Evolutionary conservation across 2,113 vertebrate genomes (phyloP), one percentile per base, ranked within the genome.

Genomic region (Meriones unguiculatus): DNA sequence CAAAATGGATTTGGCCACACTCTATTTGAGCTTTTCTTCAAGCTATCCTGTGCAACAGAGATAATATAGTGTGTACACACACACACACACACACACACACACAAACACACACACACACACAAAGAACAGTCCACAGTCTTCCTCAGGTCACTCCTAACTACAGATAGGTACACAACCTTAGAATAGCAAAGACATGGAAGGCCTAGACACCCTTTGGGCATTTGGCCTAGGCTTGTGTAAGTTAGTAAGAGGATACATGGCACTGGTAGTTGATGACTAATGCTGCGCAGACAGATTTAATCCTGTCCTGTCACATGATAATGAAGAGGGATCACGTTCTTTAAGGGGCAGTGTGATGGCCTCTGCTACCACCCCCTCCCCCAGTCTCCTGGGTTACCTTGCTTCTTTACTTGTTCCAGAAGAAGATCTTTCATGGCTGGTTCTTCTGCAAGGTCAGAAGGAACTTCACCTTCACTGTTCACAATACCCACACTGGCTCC

Each of bases 391-490:
- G 8, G 28, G 7, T 97, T 94, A 99, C 99, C 99, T 98, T 99
- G 99, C 95, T 98, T 99, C 87, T 98, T 98, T 4, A 99, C 99
- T 98, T 99, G 99, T 24, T 99, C 98, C 98, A 99, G 98, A 25
- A 99, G 98, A 72, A 99, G 98, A 50, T 99, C 98, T 97, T 99
- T 99, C 72, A 99, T 99, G 96, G 98, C 98, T n/a, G 99, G 99
- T 81, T 99, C 99, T 97, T 99, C 99, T 0, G 99, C 99, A 20
- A 99, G 99, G 97, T 99, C 99, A 41, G 99, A 98, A 0, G 99
- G 99, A 81, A 99, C 99, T 57, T 99, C 99, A 0, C 99, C 99
- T 59, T 99, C 99, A 14, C 99, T 99, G 98, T 99, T 99, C 91
- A 99, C 99, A 10, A 98, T 98, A 84, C 99, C 98, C 87, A 99